Conservation (phyloP, 2,888 invertebrate species). For the Dastarcus helophoroides region DNA sequence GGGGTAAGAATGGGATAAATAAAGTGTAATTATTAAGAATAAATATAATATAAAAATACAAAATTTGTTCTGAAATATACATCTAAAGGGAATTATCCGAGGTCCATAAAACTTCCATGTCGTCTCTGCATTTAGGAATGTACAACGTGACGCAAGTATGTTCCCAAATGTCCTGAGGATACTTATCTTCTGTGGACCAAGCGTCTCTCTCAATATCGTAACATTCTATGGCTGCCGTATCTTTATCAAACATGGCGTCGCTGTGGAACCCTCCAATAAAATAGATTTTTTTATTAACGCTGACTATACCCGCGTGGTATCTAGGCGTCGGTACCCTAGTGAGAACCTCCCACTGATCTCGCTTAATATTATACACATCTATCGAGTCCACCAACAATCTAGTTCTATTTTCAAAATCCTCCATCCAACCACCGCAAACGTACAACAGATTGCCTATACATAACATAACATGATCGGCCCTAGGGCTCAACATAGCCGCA, state of each 20-base stretch:
- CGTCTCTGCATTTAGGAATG: conserved; percentile 43
- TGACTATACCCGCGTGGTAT: conserved; percentile 56
- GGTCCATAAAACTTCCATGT: too few species aligned
- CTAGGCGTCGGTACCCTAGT: conserved; percentile 53
- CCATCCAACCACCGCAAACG: conserved; percentile 56
- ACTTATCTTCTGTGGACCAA: conserved; percentile 52
- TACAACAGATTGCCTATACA: conserved; percentile 46
- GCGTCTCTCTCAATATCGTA: conserved; percentile 48
- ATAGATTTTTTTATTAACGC: conserved; percentile 49
- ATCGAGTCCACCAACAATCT: conserved; percentile 43
- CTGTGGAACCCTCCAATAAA: conserved; percentile 59
- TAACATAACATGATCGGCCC: conserved; percentile 56
- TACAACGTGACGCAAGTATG: conserved; percentile 55
- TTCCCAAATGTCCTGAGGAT: conserved; percentile 61
- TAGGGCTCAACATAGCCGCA: conserved; percentile 45
- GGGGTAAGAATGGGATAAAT: too few species aligned
- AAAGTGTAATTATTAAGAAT: too few species aligned
- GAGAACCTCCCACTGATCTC: conserved; percentile 48
- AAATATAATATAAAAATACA: too few species aligned
- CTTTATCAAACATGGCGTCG: conserved; percentile 54
- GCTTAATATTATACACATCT: conserved; percentile 49
- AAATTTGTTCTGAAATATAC: too few species aligned
- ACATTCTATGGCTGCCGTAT: conserved; percentile 53
- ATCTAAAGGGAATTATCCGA: too few species aligned
- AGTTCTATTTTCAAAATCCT: conserved; percentile 40